Conservation (phyloP, 2,113 vertebrate genomes). For the Manacus vitellinus region DNA sequence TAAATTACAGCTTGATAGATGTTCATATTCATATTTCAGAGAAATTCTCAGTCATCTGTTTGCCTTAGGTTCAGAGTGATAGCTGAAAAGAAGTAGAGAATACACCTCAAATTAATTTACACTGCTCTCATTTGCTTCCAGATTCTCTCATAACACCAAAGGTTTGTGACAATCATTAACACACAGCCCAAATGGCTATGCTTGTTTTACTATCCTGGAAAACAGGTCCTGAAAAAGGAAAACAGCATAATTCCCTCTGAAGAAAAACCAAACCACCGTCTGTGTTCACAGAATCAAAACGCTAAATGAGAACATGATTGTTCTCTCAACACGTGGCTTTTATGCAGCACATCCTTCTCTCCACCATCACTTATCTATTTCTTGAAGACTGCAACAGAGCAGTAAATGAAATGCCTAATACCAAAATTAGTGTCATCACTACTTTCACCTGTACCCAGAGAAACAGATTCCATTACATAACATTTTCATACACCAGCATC, state of each 20-base stretch:
- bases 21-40: neutral
- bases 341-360: neutral
- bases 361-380: neutral
- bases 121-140: neutral
- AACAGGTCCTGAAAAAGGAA: neutral
- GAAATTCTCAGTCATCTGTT: constrained; percentile 34
- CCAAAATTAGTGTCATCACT: neutral
- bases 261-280: neutral
- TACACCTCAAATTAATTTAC: neutral
- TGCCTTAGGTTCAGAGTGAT: neutral
- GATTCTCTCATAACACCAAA: neutral
- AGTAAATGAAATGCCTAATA: neutral
- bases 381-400: neutral
- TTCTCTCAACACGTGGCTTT: neutral
- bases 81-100: neutral
- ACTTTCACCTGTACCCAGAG: neutral
- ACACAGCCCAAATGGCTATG: neutral
- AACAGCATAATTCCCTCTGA: neutral
- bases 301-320: neutral
- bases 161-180: neutral
- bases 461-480: neutral
- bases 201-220: neutral
- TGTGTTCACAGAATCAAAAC: neutral
- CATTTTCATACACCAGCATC: neutral
- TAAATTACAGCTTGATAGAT: constrained; percentile 2